Base-by-base conservation (phyloP, 2,888 invertebrate genomes). In the Mechanitis messenoides region DNA sequence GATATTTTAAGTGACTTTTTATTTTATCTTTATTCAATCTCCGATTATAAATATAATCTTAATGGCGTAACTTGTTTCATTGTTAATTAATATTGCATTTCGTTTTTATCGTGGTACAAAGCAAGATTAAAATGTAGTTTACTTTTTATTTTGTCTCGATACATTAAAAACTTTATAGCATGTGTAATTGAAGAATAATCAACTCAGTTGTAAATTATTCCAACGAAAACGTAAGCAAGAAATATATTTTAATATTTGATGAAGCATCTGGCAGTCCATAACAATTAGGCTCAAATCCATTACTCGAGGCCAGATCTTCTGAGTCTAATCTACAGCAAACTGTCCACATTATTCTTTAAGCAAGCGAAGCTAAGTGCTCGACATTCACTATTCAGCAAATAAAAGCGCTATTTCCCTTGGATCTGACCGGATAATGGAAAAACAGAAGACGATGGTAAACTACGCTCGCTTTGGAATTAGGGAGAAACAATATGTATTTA, bases 381-480 rank as follows among this genome's bases (percentile, higher is more conserved):
- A 79, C 84, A 84, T 83, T 80, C 81, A 83, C 84, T 84, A 85
- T 85, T 86, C 85, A 84, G 85, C 85, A 84, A 86, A 86, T 87
- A 87, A 86, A 85, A 79, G 83, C 79, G 76, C 82, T 78, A 79
- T 83, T 84, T 81, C 79, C 78, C 79, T 78, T 74, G 80, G 78
- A 83, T 83, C 84, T 81, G 80, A 81, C 82, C 80, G 83, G 79
- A 78, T 86, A 86, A 85, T 85, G 85, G 87, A 84, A 84, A 84
- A 85, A 86, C 85, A 85, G 83, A 85, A 83, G 77, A 78, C 77
- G 74, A 64, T 68, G 69, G 63, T 57, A 58, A 59, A 45, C 62
- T 63, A 63, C 76, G 42, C 61, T 71, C 65, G 72, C 72, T 81
- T 5, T 55, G 69, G 55, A 79, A 57, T 63, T 66, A 31, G 33